phyloP scores from a whole-genome alignment of 2,113 vertebrate species.

The Pantherophis guttatus region DNA sequence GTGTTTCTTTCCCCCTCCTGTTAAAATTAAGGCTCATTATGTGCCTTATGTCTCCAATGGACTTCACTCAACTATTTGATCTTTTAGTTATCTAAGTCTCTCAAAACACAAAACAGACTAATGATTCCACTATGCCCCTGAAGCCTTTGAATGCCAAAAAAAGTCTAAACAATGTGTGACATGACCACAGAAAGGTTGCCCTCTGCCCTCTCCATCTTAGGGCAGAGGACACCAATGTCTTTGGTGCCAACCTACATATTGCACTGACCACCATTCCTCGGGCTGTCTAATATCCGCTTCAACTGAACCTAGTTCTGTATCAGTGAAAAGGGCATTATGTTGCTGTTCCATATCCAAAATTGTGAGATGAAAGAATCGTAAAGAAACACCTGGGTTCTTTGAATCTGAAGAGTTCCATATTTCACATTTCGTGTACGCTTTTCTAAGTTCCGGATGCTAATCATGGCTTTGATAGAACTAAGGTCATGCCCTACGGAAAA shows the following conservation, averaged over 20 bases:
- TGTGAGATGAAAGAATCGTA: not conserved
- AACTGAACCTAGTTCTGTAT: not conserved
- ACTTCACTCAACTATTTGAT: not conserved
- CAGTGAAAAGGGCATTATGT: not conserved
- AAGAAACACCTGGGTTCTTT: not conserved
- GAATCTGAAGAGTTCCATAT: not conserved
- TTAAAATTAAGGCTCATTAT: not conserved
- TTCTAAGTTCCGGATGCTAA: not conserved
- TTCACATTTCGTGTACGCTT: not conserved
- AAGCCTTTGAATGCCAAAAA: not conserved
- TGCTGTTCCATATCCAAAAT: not conserved
- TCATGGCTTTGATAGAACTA: not conserved
- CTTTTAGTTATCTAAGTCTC: not conserved
- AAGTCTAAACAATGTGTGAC: not conserved
- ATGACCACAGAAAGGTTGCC: not conserved
- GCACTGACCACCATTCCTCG: not conserved
- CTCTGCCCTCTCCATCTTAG: not conserved
- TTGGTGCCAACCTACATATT: not conserved
- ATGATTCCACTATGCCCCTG: not conserved
- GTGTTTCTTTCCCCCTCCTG: not conserved
- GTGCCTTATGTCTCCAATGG: not conserved
- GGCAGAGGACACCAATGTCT: not conserved
- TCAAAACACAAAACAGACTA: not conserved
- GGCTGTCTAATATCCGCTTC: not conserved
- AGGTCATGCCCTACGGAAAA: not conserved